Percentiles rank a stretch among this genome's conserved stretches.
These are phyloP conservation scores for Fragum whitleyi DNA, from an alignment of 2,888 invertebrate genomes.

Conservation along the genomic window DNA sequence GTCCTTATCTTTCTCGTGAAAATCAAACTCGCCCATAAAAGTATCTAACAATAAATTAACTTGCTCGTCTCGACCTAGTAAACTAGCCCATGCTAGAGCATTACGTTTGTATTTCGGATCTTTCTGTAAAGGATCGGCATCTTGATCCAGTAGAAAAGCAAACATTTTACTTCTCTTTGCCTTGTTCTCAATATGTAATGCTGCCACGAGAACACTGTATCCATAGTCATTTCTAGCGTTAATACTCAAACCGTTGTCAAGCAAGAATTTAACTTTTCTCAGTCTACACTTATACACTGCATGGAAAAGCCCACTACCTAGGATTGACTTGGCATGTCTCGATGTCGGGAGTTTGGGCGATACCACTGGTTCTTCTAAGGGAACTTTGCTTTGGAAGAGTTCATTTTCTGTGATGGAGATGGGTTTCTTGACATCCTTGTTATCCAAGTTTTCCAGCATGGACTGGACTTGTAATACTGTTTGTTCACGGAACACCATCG, in stretches of 20 bases:
- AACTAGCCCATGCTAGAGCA: constrained; percentile 77
- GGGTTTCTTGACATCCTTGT: constrained; percentile 17
- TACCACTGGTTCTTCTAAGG: constrained; percentile 15
- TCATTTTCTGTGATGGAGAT: constrained; percentile 27
- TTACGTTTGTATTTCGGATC: constrained; percentile 72
- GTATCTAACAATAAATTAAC: constrained; percentile 71
- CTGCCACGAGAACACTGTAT: constrained; percentile 75
- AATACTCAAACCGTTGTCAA: constrained; percentile 73
- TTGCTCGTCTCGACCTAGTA: constrained; percentile 72
- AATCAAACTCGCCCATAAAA: constrained; percentile 78
- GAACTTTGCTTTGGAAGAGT: constrained; percentile 19
- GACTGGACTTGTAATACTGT: constrained; percentile 42
- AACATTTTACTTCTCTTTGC: constrained; percentile 76
- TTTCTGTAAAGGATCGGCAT: constrained; percentile 71
- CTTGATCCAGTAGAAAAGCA: constrained; percentile 70
- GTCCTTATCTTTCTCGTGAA: constrained; percentile 74
- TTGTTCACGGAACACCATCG: constrained; percentile 71
- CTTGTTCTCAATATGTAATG: constrained; percentile 76
- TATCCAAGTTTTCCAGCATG: constrained; percentile 8
- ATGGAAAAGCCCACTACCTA: constrained; percentile 71
- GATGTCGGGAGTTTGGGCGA: constrained; percentile 43
- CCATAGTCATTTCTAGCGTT: constrained; percentile 77
- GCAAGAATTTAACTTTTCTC: constrained; percentile 70
- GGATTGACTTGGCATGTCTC: constrained; percentile 59
- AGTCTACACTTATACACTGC: constrained; percentile 71